Evolutionary conservation across 2,113 vertebrate species (phyloP).

Genomic region (Platichthys flesus): DNA sequence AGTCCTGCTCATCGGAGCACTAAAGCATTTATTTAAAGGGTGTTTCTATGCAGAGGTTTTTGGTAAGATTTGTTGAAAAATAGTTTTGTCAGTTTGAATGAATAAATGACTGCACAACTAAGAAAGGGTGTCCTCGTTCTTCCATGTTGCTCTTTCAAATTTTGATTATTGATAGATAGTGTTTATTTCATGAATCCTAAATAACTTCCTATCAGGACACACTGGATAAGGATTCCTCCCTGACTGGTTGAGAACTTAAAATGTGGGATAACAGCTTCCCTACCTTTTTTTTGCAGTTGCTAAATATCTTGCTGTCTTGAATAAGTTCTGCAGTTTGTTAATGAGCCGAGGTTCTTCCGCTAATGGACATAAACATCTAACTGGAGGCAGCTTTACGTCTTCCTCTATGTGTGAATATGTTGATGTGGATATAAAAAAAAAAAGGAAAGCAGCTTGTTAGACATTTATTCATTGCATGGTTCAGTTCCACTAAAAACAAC

Average conservation of each 20-base stretch:
- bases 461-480: constrained; percentile 1
- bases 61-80: constrained; percentile 11
- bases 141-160: neutral
- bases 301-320: no score
- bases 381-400: neutral
- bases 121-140: neutral
- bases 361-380: neutral
- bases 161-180: neutral
- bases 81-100: constrained; percentile 13
- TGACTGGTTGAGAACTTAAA: no score
- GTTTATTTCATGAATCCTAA: neutral
- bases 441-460: neutral
- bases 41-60: constrained; percentile 10
- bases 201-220: neutral
- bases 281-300: no score
- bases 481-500: neutral
- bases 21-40: constrained; percentile 7
- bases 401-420: neutral
- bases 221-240: no score
- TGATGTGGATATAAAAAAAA: neutral
- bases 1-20: neutral
- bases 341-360: no score
- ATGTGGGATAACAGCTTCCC: no score
- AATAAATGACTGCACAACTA: constrained; percentile 31
- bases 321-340: no score